phyloP scores from a whole-genome alignment of 2,797 vertebrate genomes.

The Neosilurus hyrtlii region DNA sequence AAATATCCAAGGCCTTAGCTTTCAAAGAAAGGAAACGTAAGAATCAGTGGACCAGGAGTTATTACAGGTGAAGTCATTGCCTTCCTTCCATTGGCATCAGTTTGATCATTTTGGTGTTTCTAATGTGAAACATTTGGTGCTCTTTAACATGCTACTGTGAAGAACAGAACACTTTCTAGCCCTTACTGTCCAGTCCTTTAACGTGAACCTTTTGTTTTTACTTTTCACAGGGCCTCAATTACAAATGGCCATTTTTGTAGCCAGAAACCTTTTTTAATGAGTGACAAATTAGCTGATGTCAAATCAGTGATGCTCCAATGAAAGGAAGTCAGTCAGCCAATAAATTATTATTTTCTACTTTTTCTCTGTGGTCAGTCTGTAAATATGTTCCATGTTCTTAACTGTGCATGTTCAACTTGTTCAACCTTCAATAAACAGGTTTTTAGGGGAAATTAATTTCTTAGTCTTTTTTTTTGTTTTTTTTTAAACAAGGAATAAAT shows the following conservation, averaged over 20 bases:
- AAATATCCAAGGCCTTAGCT: conserved; percentile 27
- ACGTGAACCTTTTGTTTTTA: conserved; percentile 56
- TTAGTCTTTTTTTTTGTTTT: background rate
- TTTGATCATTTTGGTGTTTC: conserved; percentile 51
- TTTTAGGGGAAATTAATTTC: conserved; percentile 38
- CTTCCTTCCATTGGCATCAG: conserved; percentile 20
- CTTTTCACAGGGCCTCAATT: conserved; percentile 49
- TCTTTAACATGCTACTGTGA: conserved; percentile 52
- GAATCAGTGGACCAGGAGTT: conserved; percentile 1
- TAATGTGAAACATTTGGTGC: conserved; percentile 57
- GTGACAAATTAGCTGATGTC: conserved; percentile 30
- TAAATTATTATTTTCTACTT: conserved; percentile 52
- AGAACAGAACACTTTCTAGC: conserved; percentile 51
- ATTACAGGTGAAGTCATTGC: conserved; percentile 22
- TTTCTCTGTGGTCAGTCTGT: conserved; percentile 54
- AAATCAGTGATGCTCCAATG: conserved; percentile 40
- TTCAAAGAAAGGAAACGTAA: conserved; percentile 15
- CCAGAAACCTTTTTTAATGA: conserved; percentile 31
- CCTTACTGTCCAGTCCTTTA: conserved; percentile 23
- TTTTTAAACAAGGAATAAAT: background rate
- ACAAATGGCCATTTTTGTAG: conserved; percentile 49
- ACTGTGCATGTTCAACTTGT: conserved; percentile 58
- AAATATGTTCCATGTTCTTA: conserved; percentile 52
- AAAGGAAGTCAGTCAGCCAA: conserved; percentile 38
- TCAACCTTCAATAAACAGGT: conserved; percentile 53